Evolutionary conservation across 2,113 vertebrate genomes (phyloP), one percentile per base, ranked within the genome.

Genomic region (Podocnemis expansa): DNA sequence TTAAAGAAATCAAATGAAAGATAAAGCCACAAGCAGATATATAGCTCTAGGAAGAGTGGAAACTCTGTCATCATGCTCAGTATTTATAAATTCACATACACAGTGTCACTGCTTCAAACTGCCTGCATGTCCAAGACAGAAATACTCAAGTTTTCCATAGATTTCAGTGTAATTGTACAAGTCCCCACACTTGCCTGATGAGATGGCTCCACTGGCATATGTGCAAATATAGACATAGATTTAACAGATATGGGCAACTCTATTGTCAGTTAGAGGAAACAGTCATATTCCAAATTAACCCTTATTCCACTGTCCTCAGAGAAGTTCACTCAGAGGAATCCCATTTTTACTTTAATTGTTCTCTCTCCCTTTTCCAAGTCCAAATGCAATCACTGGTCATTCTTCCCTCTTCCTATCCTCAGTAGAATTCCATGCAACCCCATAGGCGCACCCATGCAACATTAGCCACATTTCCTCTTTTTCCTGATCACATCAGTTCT

Each of bases 1-100:
- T 87, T 51, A 84, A 82, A 51, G 56, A 90, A 92, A 87, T 90
- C 19, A 95, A 95, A 96, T 92, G 63, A 90, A 93, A 84, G 94
- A 89, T 78, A 84, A 81, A 95, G 79, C 47, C 84, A 88, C 88
- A 93, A 93, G 21, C 21, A 75, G 41, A 85, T 89, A 75, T 10
- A 86, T 29, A 55, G 54, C 27, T 27, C 73, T 76, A 76, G 24
- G 45, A 76, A 29, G 41, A 27, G 73, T 76, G 25, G 13, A 43
- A 87, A 21, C 47, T 63, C 94, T 94, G 55, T 52, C 0, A 0
- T 78, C 73, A 41, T 34, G 31, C 54, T 41, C 81, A 67, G 29
- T 82, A 85, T 90, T 67, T 73, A 73, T 87, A 89, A 80, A 89
- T 87, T 70, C 56, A 86, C 25, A 82, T 51, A 86, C 25, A 43